phyloP scores from a whole-genome alignment of 2,888 invertebrate species.

The Drosophila gaucha region DNA sequence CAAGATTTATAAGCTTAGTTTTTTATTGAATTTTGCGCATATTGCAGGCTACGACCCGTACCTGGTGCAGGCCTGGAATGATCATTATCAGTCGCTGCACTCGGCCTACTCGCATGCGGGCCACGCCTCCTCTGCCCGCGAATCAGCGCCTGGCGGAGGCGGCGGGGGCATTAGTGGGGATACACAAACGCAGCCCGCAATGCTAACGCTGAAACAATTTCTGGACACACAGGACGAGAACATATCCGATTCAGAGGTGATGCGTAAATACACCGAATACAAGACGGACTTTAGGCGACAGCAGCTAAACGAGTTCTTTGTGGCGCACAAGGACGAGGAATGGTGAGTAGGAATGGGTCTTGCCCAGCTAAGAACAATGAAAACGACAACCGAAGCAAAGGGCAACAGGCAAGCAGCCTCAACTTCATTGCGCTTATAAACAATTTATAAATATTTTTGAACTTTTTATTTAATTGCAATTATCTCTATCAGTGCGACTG shows the following conservation, averaged over 20 bases:
- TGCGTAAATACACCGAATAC: constrained; percentile 98
- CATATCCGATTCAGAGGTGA: constrained; percentile 98
- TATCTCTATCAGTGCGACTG: constrained; percentile 32
- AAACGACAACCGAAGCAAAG: neutral
- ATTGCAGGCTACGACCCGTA: constrained; percentile 83
- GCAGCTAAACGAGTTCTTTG: constrained; percentile 99
- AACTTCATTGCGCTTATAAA: constrained; percentile 3
- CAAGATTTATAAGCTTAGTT: neutral
- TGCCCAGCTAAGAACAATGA: neutral
- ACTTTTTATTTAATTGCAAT: constrained; percentile 23
- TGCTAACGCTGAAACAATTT: constrained; percentile 99
- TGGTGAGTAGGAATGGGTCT: constrained; percentile 89
- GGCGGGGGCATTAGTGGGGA: constrained; percentile 56
- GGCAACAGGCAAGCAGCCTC: neutral
- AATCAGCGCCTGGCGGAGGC: constrained; percentile 41
- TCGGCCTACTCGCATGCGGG: constrained; percentile 71
- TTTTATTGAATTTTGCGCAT: no score
- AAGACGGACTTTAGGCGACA: constrained; percentile 98
- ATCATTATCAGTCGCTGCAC: constrained; percentile 84
- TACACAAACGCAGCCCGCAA: constrained; percentile 93
- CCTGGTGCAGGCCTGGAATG: constrained; percentile 84
- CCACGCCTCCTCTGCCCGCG: constrained; percentile 67
- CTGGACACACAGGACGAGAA: constrained; percentile 98
- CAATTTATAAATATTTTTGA: constrained; percentile 15
- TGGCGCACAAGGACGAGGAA: constrained; percentile 99